Conservation (phyloP, 2,888 invertebrate species). For the Drosophila percnosoma region DNA sequence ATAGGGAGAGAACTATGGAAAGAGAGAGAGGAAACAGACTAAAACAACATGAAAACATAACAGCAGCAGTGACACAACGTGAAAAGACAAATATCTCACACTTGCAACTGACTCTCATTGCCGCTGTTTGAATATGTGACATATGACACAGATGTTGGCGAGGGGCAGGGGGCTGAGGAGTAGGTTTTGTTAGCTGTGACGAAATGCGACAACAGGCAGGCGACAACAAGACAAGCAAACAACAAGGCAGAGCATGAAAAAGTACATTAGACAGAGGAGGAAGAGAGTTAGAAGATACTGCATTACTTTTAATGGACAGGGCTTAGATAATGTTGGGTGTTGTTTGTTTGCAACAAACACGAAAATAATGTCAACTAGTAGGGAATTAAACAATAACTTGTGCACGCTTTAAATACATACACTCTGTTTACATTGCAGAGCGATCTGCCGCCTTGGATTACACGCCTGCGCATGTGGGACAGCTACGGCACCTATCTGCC, state of each 20-base stretch:
- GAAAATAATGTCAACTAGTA: constrained; percentile 61
- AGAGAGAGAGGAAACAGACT: neutral
- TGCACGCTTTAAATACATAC: constrained; percentile 16
- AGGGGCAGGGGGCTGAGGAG: neutral
- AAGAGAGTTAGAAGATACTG: neutral
- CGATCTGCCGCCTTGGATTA: constrained; percentile 87
- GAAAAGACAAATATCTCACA: constrained; percentile 77
- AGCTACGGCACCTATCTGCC: constrained; percentile 87
- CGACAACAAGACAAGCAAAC: constrained; percentile 40
- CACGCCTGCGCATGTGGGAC: constrained; percentile 91
- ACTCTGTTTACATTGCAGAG: constrained; percentile 66
- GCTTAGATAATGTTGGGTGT: neutral
- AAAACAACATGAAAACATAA: constrained; percentile 66
- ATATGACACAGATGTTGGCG: constrained; percentile 55
- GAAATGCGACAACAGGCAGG: constrained; percentile 37
- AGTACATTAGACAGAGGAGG: constrained; percentile 19
- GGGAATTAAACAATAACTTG: constrained; percentile 67
- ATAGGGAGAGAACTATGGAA: neutral
- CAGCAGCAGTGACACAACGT: constrained; percentile 71
- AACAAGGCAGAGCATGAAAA: constrained; percentile 30
- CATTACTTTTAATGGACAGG: neutral
- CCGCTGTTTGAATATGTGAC: constrained; percentile 74
- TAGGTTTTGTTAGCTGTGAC: constrained; percentile 36
- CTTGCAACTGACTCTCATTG: constrained; percentile 63
- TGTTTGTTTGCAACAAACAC: constrained; percentile 17